phyloP scores from a whole-genome alignment of 2,888 invertebrate genomes.

The Ceratothoa steindachneri region DNA sequence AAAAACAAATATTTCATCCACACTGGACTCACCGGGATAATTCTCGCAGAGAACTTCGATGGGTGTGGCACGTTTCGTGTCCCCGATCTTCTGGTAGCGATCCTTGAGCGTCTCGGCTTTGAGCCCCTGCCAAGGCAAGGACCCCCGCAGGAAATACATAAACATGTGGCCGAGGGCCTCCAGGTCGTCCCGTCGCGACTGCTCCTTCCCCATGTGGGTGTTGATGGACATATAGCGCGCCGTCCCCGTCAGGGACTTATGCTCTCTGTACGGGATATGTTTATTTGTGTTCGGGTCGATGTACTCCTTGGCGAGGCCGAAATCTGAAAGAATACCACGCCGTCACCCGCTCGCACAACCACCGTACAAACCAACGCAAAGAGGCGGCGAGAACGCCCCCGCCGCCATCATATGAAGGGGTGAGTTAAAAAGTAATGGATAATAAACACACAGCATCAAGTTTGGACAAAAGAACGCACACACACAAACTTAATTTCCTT shows the following conservation, averaged over 20 bases:
- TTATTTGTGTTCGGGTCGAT: slow-evolving; percentile 99
- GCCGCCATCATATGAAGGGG: no score
- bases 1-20: no score
- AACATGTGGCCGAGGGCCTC: slow-evolving; percentile 99
- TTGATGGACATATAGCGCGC: slow-evolving; percentile 99
- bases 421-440: no score
- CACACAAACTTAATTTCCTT: no score
- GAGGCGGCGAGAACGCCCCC: no score
- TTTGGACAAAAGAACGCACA: no score
- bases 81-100: slow-evolving; percentile 99
- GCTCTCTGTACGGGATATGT: slow-evolving; percentile 99
- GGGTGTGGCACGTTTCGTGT: slow-evolving; percentile 97
- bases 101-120: slow-evolving; percentile 99
- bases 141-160: slow-evolving; percentile 99
- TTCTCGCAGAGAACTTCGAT: slow-evolving; percentile 80
- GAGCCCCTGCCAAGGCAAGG: slow-evolving; percentile 99
- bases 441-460: no score
- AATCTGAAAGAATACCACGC: no score
- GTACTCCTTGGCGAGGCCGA: slow-evolving; percentile 99
- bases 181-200: slow-evolving; percentile 97
- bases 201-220: slow-evolving; percentile 99
- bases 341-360: no score
- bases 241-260: slow-evolving; percentile 99
- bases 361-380: no score
- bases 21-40: slow-evolving; percentile 63